Evolutionary conservation across 1,140 invertebrate species (phyloP).

Genomic region (Drosophila saltans): DNA sequence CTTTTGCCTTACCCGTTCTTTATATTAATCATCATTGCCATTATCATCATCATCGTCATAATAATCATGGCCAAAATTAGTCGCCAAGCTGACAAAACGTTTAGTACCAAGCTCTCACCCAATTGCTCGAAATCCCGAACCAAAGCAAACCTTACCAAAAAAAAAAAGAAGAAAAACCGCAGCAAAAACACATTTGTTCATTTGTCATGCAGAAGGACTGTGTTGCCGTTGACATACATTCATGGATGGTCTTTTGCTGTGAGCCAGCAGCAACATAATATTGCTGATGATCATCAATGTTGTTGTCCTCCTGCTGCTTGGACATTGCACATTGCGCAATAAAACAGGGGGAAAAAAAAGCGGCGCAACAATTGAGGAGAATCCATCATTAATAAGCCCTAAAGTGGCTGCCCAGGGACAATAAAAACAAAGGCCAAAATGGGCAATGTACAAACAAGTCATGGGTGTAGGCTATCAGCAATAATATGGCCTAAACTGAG

Average conservation of each 20-base stretch:
- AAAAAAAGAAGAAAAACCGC: constrained; percentile 29
- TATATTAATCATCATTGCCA: background rate
- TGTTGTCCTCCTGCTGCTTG: constrained; percentile 22
- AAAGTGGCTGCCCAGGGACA: constrained; percentile 72
- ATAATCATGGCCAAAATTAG: constrained; percentile 66
- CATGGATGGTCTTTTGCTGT: constrained; percentile 50
- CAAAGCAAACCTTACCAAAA: constrained; percentile 16
- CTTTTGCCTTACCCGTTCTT: background rate
- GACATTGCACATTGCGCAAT: constrained; percentile 67
- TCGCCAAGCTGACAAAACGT: constrained; percentile 77
- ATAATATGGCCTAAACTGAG: background rate
- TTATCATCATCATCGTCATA: constrained; percentile 15
- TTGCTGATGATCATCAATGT: constrained; percentile 9
- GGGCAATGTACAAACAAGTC: constrained; percentile 63
- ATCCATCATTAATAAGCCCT: constrained; percentile 82
- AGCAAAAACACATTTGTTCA: constrained; percentile 56
- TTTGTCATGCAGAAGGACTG: constrained; percentile 70
- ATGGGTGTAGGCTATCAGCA: constrained; percentile 1
- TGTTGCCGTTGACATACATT: constrained; percentile 75
- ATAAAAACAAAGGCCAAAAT: constrained; percentile 79
- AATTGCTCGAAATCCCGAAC: constrained; percentile 22
- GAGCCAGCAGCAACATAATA: constrained; percentile 18
- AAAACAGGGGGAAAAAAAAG: constrained; percentile 51
- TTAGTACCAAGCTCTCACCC: constrained; percentile 69
- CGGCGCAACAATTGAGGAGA: constrained; percentile 69